phyloP scores from a whole-genome alignment of 2,113 vertebrate genomes.

The Acrocephalus kingi region DNA sequence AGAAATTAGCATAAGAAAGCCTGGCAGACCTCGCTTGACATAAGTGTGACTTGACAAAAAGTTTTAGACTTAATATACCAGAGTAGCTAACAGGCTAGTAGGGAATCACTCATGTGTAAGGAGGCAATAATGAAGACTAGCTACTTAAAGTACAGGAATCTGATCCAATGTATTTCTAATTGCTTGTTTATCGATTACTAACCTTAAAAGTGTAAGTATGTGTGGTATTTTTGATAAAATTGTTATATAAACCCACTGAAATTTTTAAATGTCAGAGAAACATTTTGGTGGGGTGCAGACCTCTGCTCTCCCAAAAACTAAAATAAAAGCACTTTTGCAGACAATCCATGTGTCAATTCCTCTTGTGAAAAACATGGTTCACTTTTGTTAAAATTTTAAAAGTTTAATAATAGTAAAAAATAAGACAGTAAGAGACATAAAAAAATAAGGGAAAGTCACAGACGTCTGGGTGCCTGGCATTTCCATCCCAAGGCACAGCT shows the following conservation, averaged over 20 bases:
- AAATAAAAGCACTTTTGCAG: accelerated
- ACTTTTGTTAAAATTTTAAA: too few species aligned
- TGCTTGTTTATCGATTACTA: background rate
- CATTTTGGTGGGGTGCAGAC: background rate
- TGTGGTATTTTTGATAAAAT: background rate
- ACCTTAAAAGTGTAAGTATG: background rate
- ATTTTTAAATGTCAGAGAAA: background rate
- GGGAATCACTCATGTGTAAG: background rate
- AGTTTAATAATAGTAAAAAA: too few species aligned
- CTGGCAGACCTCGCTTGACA: background rate
- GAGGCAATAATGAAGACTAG: background rate
- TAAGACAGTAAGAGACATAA: too few species aligned
- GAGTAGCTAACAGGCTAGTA: background rate
- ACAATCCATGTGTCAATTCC: background rate
- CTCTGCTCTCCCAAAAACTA: background rate
- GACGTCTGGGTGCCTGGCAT: too few species aligned
- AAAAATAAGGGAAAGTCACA: too few species aligned
- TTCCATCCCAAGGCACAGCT: too few species aligned
- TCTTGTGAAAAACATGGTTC: too few species aligned
- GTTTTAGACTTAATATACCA: background rate
- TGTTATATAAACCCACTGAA: background rate
- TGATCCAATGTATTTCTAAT: background rate
- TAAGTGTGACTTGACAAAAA: background rate
- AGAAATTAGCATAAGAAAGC: background rate
- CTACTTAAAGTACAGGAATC: background rate